phyloP scores from a whole-genome alignment of 2,888 invertebrate species.

The Phaonia tiefii region DNA sequence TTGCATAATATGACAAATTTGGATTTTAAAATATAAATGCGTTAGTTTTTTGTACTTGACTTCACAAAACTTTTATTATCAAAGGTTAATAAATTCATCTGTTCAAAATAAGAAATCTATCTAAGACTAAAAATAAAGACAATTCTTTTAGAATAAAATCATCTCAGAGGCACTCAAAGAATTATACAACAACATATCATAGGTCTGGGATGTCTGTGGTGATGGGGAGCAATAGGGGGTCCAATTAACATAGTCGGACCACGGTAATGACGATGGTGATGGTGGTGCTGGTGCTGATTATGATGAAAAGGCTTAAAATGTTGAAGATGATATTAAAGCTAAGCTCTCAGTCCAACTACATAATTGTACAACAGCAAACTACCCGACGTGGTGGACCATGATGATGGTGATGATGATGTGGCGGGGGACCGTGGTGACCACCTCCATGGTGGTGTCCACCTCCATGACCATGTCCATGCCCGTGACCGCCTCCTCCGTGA shows the following conservation, averaged over 20 bases:
- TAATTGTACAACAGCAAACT: slow-evolving; percentile 70
- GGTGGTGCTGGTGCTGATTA: background rate
- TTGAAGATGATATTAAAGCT: background rate
- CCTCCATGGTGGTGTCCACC: slow-evolving; percentile 6
- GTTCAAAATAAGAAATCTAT: no score
- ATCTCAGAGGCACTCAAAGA: background rate
- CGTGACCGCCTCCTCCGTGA: slow-evolving; percentile 8
- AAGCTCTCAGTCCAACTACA: slow-evolving; percentile 50
- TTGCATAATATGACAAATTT: no score
- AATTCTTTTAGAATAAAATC: no score
- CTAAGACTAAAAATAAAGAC: no score
- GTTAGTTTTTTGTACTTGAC: no score
- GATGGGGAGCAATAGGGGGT: background rate
- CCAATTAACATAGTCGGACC: background rate
- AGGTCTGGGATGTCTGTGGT: background rate
- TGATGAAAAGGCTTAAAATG: background rate
- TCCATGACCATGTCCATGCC: slow-evolving; percentile 23
- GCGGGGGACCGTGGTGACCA: background rate
- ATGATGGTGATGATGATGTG: slow-evolving; percentile 2
- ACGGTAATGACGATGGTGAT: background rate
- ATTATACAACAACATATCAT: background rate
- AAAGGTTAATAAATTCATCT: no score
- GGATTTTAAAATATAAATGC: no score
- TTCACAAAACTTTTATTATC: no score
- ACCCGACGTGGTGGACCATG: slow-evolving; percentile 67